These are phyloP conservation scores for Brachionus calyciflorus DNA, from an alignment of 1,140 invertebrate genomes.

Conservation along the genomic window DNA sequence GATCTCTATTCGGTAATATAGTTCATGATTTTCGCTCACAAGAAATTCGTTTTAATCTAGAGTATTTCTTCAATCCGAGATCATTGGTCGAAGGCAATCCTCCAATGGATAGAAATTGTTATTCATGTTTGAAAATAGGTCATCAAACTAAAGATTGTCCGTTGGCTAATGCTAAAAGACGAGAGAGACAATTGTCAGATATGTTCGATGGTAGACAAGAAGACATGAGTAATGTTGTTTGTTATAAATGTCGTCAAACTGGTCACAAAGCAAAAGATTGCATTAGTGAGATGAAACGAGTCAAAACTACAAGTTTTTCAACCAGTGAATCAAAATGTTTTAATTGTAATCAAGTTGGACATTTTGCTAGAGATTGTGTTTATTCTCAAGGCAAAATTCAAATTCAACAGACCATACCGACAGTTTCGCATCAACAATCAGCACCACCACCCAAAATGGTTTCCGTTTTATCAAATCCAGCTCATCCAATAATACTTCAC, in stretches of 20 bases:
- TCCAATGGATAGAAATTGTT: slow-evolving; percentile 65
- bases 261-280: slow-evolving; percentile 44
- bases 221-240: background rate
- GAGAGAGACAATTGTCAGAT: slow-evolving; percentile 48
- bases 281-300: background rate
- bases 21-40: slow-evolving; percentile 21
- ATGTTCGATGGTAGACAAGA: slow-evolving; percentile 6
- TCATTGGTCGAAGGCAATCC: slow-evolving; percentile 61
- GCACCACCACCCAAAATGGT: slow-evolving; percentile 28
- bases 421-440: background rate
- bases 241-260: background rate
- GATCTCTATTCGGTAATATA: slow-evolving; percentile 15
- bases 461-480: background rate
- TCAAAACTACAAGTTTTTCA: background rate
- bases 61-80: slow-evolving; percentile 61
- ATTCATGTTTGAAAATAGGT: slow-evolving; percentile 65
- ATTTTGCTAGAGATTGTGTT: slow-evolving; percentile 9
- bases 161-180: slow-evolving; percentile 49
- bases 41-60: slow-evolving; percentile 46
- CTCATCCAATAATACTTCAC: slow-evolving; percentile 35
- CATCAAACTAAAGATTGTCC: slow-evolving; percentile 66
- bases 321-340: background rate
- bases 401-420: background rate
- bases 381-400: background rate
- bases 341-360: slow-evolving; percentile 14